A percentile compares a stretch with the other conserved stretches of the same genome.
These are phyloP conservation scores for Cataglyphis rosenhaueri DNA, from an alignment of 2,888 invertebrate genomes.

Conservation along the genomic window DNA sequence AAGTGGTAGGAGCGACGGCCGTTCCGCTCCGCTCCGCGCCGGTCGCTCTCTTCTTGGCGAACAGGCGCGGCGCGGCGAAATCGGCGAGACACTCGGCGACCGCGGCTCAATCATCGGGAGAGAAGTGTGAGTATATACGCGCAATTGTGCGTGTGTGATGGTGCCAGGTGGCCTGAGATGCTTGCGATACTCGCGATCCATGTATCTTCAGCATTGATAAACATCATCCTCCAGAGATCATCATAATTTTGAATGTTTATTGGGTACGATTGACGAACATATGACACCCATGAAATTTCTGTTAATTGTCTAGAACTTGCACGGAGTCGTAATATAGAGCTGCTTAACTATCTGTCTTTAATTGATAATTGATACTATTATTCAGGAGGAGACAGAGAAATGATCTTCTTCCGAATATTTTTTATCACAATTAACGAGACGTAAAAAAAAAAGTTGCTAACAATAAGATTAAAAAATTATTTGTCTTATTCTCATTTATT, in stretches of 20 bases:
- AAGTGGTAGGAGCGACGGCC: constrained; percentile 40
- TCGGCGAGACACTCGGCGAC: constrained; percentile 22
- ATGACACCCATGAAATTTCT: neutral
- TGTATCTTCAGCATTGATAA: constrained; percentile 21
- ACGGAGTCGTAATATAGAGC: neutral
- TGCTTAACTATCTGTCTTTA: neutral
- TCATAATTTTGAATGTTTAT: constrained; percentile 17
- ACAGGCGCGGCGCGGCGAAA: constrained; percentile 26
- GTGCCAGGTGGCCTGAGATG: constrained; percentile 31
- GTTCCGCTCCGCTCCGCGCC: constrained; percentile 1
- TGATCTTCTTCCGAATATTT: constrained; percentile 29
- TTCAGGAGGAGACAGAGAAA: neutral
- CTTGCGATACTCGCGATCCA: neutral
- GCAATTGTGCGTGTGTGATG: neutral
- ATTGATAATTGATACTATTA: neutral
- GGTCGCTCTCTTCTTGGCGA: constrained; percentile 30
- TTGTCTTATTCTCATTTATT: neutral
- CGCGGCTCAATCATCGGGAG: constrained; percentile 25
- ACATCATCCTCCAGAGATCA: neutral
- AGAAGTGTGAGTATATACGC: constrained; percentile 9
- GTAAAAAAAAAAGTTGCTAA: neutral
- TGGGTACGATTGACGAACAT: neutral
- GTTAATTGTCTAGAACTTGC: neutral
- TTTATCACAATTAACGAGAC: neutral
- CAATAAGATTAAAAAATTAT: neutral